Evolutionary conservation across 2,113 vertebrate genomes (phyloP).

Genomic region (Phylloscopus trochilus): DNA sequence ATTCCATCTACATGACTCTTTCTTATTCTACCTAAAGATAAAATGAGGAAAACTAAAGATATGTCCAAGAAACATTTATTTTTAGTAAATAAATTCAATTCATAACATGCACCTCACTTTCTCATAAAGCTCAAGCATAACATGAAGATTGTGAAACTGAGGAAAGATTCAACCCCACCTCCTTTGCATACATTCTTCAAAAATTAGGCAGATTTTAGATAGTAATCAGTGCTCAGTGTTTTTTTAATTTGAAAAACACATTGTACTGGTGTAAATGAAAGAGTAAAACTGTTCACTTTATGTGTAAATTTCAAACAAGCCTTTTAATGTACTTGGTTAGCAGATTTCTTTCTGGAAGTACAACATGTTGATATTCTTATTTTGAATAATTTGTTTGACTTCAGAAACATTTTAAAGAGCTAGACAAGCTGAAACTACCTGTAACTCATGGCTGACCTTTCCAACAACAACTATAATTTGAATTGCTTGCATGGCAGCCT

Average conservation of each 20-base stretch:
- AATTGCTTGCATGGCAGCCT: background rate
- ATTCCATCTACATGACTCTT: background rate
- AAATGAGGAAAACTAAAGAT: background rate
- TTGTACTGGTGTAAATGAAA: background rate
- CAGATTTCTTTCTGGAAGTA: background rate
- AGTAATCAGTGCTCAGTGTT: background rate
- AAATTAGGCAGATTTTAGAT: background rate
- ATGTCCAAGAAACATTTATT: background rate
- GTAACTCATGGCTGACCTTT: background rate
- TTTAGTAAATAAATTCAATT: background rate
- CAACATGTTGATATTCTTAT: background rate
- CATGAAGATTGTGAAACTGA: background rate
- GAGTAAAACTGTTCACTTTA: background rate
- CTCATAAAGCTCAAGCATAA: background rate
- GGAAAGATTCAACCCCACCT: background rate
- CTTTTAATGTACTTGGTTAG: background rate
- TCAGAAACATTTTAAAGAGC: background rate
- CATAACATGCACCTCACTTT: background rate
- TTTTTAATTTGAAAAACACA: background rate
- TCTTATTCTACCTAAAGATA: background rate
- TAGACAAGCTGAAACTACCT: background rate
- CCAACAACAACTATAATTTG: background rate
- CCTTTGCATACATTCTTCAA: background rate
- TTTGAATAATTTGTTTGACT: background rate
- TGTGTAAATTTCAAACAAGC: background rate